phyloP scores from a whole-genome alignment of 2,888 invertebrate species.

The Panzeria rudis region DNA sequence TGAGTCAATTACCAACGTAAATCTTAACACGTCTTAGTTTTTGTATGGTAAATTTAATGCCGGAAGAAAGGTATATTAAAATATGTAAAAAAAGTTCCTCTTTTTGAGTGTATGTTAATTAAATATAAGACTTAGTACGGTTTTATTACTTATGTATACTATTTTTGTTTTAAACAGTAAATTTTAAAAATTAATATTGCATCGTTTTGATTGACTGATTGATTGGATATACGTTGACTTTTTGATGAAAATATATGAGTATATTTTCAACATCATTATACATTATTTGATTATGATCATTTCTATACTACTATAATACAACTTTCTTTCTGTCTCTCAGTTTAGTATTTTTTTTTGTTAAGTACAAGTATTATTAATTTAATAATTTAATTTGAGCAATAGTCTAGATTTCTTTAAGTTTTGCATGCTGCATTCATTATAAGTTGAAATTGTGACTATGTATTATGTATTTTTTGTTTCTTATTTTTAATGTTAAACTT shows the following conservation, averaged over 20 bases:
- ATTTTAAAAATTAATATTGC: conserved; percentile 55
- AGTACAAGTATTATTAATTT: conserved; percentile 24
- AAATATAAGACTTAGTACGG: background rate
- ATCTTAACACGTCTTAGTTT: too few species aligned
- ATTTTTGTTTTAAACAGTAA: conserved; percentile 29
- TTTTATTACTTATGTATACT: background rate
- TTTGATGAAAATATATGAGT: background rate
- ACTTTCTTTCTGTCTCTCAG: background rate
- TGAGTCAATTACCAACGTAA: too few species aligned
- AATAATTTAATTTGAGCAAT: conserved; percentile 53
- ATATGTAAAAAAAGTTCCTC: too few species aligned
- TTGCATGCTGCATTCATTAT: conserved; percentile 13
- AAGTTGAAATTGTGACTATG: conserved; percentile 20
- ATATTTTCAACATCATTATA: conserved; percentile 11
- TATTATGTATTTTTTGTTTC: conserved; percentile 6
- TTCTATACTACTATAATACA: conserved; percentile 27
- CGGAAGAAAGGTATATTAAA: too few species aligned
- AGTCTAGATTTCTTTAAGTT: conserved; percentile 23
- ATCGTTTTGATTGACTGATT: conserved; percentile 64
- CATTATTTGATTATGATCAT: conserved; percentile 39
- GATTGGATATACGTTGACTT: conserved; percentile 10
- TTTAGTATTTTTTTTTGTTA: conserved; percentile 1
- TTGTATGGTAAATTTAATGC: too few species aligned
- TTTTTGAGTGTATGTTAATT: conserved; percentile 5
- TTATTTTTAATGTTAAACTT: conserved; percentile 19